Conservation (phyloP, 2,797 vertebrate genomes). For the Pterois miles region DNA sequence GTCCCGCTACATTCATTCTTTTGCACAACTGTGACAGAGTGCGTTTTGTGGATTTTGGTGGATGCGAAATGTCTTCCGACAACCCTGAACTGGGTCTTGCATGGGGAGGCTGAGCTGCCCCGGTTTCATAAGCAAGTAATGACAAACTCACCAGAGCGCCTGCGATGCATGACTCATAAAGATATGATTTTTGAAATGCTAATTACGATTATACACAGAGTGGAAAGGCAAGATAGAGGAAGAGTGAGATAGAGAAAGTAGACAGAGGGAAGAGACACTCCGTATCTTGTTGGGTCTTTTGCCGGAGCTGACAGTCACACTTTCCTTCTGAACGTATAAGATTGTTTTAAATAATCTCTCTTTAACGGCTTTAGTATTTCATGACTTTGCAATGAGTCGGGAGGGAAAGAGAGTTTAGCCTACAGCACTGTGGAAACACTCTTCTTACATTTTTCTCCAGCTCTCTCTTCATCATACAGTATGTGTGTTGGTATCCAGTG, state of each 20-base stretch:
- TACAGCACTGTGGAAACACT: slow-evolving; percentile 47
- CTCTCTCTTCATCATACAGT: slow-evolving; percentile 20
- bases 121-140: slow-evolving; percentile 70
- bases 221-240: slow-evolving; percentile 58
- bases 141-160: slow-evolving; percentile 70
- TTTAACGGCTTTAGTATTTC: slow-evolving; percentile 67
- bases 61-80: slow-evolving; percentile 43
- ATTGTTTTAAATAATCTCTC: slow-evolving; percentile 72
- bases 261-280: slow-evolving; percentile 48
- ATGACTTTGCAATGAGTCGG: slow-evolving; percentile 73
- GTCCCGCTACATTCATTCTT: slow-evolving; percentile 33
- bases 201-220: slow-evolving; percentile 78
- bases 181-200: slow-evolving; percentile 79
- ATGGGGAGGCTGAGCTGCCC: slow-evolving; percentile 43
- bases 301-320: slow-evolving; percentile 46
- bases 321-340: slow-evolving; percentile 55
- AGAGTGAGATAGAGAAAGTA: slow-evolving; percentile 59
- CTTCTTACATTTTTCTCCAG: slow-evolving; percentile 34
- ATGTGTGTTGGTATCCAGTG: slow-evolving; percentile 33
- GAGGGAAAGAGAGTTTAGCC: slow-evolving; percentile 50
- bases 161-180: slow-evolving; percentile 76
- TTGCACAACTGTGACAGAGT: slow-evolving; percentile 25
- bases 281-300: slow-evolving; percentile 44
- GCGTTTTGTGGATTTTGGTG: slow-evolving; percentile 53
- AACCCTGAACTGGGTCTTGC: slow-evolving; percentile 52